Base-by-base conservation (phyloP, 35 echinoderm and acorn worm genomes). In the Patiria miniata region DNA sequence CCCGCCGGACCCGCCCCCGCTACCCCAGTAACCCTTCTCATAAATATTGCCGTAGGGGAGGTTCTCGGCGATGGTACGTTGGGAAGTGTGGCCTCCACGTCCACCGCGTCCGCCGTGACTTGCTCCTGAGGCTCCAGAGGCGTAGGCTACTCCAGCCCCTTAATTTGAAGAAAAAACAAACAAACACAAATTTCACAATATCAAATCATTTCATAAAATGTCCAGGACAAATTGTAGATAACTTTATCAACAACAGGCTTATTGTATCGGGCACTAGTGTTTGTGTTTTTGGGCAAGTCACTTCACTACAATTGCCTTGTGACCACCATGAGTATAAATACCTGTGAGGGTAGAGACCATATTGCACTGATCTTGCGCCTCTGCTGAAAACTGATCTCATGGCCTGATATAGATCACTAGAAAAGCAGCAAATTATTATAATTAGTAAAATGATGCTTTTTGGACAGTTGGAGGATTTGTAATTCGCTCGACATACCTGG, bases 31-130 rank as follows among this genome's bases (percentile, higher is more conserved):
- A 23, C 81, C 80, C 14, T 19, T 55, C 37, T 40, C 42, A 39
- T 91, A 95, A 37, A 97, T 92, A 39, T 87, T 89, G 59, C 90
- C 94, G 83, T 97, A 97, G 39, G 94, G 90, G 2, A 86, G 77
- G n/a, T 89, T 78, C 14, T 68, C 78, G 51, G 82, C 73, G 61
- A 87, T 51, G 57, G 77, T 65, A 22, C 36, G 51, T 14, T 58
- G 40, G 37, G 34, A 61, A 9, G 81, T 47, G 39, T 89, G 52
- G 17, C 94, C 86, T 37, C 86, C 90, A 76, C 87, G 76, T 6
- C 94, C 92, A 12, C 92, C 92, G 7, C 92, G 68, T 37, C 86
- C 94, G 29, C 94, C 94, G 89, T 93, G 79, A 60, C 94, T 97
- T 0, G 90, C 94, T 12, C 94, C 94, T 16, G 94, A 97, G 14